A percentile compares a stretch with the other conserved stretches of the same genome.
phyloP scores from a whole-genome alignment of 2,113 vertebrate genomes.

The Nycticebus coucang region DNA sequence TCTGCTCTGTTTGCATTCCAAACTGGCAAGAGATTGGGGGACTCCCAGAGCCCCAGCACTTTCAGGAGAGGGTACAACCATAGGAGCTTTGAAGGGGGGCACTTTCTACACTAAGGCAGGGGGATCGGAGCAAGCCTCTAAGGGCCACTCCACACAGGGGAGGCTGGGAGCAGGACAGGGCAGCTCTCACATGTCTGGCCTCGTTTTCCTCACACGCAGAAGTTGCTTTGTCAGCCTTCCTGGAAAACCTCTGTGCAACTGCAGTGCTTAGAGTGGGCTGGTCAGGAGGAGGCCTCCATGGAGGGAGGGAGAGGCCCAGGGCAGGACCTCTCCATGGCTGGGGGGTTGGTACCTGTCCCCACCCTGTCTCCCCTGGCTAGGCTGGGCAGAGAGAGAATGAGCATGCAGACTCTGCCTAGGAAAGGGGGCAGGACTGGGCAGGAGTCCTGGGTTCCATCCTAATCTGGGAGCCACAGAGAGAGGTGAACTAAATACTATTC shows the following conservation, averaged over 20 bases:
- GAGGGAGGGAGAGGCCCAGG: neutral
- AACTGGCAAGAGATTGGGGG: neutral
- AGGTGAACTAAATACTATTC: neutral
- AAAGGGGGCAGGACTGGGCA: neutral
- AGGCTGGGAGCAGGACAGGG: neutral
- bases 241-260: neutral
- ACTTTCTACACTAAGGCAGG: neutral
- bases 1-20: neutral
- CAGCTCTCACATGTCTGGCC: neutral
- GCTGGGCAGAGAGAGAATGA: neutral
- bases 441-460: neutral
- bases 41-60: neutral
- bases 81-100: neutral
- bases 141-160: fast-evolving
- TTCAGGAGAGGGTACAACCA: neutral
- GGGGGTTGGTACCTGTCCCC: neutral
- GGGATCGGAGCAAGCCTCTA: neutral
- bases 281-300: neutral
- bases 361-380: neutral
- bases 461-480: neutral
- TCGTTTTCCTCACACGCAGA: conserved; percentile 48
- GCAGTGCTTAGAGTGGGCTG: neutral
- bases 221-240: conserved; percentile 65
- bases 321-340: neutral
- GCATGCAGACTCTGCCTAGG: neutral